Evolutionary conservation across 1,140 invertebrate species (phyloP), one percentile per base, ranked within the genome.

Genomic region (Dolichoris vasculosae): DNA sequence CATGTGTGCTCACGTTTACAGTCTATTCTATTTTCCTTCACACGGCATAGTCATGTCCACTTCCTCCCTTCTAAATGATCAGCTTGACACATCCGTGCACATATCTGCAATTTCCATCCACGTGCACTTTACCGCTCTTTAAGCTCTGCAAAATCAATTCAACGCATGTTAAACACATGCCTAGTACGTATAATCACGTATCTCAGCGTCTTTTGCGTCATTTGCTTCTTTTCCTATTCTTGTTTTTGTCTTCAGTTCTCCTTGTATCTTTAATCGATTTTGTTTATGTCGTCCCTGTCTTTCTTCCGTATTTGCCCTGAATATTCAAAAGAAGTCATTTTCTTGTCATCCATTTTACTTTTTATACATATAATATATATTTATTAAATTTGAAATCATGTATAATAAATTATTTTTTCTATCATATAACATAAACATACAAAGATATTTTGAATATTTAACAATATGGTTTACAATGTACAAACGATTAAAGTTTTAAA

Each of bases 151-250:
- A 38, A 76, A 17, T 79, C 55, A 64, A 64, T 67, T 55, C 77
- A 59, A 15, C 67, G 81, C 81, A 64, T 38, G 69, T 51, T 82
- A 59, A 55, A 35, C 81, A 59, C 81, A 48, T 67, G 63, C 43
- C n/a, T 30, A 46, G 17, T 35, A 32, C 81, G 81, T 48, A 59
- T 55, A 73, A 82, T 82, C 81, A 75, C 81, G 81, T 79, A 69
- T 26, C 76, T 38, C 32, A 6, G 26, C 59, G 55, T 67, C 55
- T 64, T 83, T 83, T 83, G 73, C 82, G 82, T 83, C 82, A 83
- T 40, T 83, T 30, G n/a, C 38, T 40, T 59, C 64, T 51, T 51
- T 35, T 20, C 51, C 51, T 59, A 51, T 51, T 32, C 48, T 51
- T 38, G 26, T 78, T 26, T 55, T 51, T 26, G 15, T 30, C 43